phyloP scores from a whole-genome alignment of 2,797 vertebrate genomes.

The Smutsia temminckii region DNA sequence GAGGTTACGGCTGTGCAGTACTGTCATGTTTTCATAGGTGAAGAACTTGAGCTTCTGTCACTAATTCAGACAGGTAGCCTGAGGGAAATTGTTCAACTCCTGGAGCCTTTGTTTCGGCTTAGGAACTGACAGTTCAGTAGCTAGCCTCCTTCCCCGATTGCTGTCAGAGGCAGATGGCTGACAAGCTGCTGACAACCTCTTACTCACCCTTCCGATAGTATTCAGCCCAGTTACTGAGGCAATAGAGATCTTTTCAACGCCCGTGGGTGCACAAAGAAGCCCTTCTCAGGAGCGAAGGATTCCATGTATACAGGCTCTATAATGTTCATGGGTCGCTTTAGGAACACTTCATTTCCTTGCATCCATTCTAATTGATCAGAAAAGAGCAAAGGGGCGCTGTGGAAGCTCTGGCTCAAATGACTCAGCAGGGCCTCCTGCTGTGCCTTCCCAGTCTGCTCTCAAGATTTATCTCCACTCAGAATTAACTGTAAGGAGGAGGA shows the following conservation, averaged over 20 bases:
- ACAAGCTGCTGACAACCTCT: background rate
- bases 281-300: background rate
- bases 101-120: slow-evolving; percentile 45
- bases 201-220: background rate
- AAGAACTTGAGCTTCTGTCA: slow-evolving; percentile 16
- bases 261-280: background rate
- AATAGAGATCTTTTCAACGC: background rate
- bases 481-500: slow-evolving; percentile 65
- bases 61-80: slow-evolving; percentile 47
- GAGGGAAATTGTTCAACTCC: slow-evolving; percentile 37
- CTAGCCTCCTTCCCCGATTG: slow-evolving; percentile 18
- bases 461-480: slow-evolving; percentile 71
- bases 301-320: background rate
- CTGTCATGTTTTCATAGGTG: background rate
- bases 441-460: slow-evolving; percentile 61
- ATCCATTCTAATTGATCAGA: slow-evolving; percentile 49
- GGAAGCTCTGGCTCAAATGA: slow-evolving; percentile 20
- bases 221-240: background rate
- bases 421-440: slow-evolving; percentile 59
- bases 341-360: background rate
- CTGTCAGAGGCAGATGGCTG: background rate
- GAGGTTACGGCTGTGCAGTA: accelerated
- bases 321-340: background rate
- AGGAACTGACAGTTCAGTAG: slow-evolving; percentile 5
- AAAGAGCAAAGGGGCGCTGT: slow-evolving; percentile 39